Percentiles rank a stretch among this genome's conserved stretches.
Conservation (phyloP, 2,797 vertebrate species). For the Rhinoraja longicauda region DNA sequence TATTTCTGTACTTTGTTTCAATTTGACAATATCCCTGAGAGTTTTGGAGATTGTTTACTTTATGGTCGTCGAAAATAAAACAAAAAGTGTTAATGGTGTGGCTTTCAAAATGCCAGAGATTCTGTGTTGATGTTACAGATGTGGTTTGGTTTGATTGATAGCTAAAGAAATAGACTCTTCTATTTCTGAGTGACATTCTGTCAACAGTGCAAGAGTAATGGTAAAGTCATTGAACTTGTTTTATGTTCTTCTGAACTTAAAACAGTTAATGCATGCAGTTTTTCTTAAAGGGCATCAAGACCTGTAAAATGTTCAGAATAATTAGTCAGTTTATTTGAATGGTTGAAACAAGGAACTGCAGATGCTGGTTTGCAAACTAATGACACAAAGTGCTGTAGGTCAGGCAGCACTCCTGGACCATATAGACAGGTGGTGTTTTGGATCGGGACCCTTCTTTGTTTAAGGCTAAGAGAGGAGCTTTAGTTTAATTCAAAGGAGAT, state of each 20-base stretch:
- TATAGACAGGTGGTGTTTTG: too few species aligned
- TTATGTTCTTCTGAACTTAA: background rate
- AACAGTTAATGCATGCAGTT: constrained; percentile 2
- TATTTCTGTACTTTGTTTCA: background rate
- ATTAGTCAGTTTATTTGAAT: background rate
- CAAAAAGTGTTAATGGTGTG: background rate
- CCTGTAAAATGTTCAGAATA: background rate
- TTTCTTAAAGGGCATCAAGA: background rate
- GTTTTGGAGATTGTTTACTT: background rate
- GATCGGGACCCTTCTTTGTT: too few species aligned
- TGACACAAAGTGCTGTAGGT: too few species aligned
- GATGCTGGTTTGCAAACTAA: too few species aligned
- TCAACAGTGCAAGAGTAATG: background rate
- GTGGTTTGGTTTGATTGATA: constrained; percentile 12
- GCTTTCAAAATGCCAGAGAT: constrained; percentile 26
- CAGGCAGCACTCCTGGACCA: too few species aligned
- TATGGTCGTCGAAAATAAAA: background rate
- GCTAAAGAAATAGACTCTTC: background rate
- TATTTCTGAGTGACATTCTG: background rate
- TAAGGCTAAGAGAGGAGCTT: too few species aligned
- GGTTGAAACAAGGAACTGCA: too few species aligned
- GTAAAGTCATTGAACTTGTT: background rate
- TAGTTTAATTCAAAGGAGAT: too few species aligned
- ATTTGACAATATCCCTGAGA: constrained; percentile 1
- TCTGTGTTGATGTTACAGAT: constrained; percentile 25